Evolutionary conservation across 2,113 vertebrate genomes (phyloP).

Genomic region (Bufo gargarizans): DNA sequence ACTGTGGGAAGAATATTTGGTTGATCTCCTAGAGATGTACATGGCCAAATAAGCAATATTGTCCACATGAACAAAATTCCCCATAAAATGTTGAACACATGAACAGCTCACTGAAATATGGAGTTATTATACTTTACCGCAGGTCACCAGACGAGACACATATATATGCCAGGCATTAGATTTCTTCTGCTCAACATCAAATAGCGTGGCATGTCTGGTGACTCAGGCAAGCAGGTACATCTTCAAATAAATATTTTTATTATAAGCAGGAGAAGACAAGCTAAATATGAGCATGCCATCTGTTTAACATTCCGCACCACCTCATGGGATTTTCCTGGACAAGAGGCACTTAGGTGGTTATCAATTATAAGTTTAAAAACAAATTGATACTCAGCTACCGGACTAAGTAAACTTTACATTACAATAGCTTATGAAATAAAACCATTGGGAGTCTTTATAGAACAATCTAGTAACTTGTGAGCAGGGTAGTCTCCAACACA

Average conservation of each 20-base stretch:
- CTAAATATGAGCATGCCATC: neutral
- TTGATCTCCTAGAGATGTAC: no score
- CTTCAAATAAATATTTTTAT: conserved; percentile 45
- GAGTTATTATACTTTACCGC: neutral
- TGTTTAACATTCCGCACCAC: conserved; percentile 35
- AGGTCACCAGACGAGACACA: neutral
- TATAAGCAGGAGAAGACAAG: conserved; percentile 19
- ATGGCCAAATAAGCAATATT: no score
- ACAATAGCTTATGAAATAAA: conserved; percentile 3
- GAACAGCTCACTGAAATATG: neutral
- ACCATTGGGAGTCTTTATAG: neutral
- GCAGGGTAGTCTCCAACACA: neutral
- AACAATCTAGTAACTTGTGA: neutral
- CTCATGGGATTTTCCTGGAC: conserved; percentile 2
- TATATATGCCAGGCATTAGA: neutral
- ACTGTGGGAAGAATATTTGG: no score
- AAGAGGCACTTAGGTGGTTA: neutral
- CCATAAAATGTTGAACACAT: no score
- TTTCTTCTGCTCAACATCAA: conserved; percentile 15
- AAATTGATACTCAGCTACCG: neutral
- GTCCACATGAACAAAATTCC: no score
- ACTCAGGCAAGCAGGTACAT: conserved; percentile 23
- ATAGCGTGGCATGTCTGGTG: neutral
- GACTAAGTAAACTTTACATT: conserved; percentile 28
- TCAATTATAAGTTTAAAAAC: conserved; percentile 33